phyloP scores from a whole-genome alignment of 2,888 invertebrate species.

The Itoplectis maculator region DNA sequence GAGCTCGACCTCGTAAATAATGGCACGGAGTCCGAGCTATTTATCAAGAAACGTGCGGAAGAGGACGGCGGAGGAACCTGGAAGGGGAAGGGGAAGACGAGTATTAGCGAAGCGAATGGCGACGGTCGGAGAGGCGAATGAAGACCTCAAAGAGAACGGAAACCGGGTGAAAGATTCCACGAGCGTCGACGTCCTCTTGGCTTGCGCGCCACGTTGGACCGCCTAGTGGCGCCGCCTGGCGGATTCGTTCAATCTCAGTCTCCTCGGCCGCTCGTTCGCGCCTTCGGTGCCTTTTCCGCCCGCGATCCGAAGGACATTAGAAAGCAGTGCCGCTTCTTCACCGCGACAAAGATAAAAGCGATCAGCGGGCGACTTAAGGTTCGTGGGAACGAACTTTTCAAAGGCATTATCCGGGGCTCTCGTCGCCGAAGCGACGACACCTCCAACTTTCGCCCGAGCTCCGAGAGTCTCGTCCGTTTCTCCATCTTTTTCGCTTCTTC shows the following conservation, averaged over 20 bases:
- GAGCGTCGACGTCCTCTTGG: conserved; percentile 5
- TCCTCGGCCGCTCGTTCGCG: conserved; percentile 15
- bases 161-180: background rate
- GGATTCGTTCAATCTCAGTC: conserved; percentile 18
- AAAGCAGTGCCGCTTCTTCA: conserved; percentile 28
- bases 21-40: conserved; percentile 31
- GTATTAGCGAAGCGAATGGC: conserved; percentile 9
- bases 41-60: conserved; percentile 29
- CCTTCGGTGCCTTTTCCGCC: conserved; percentile 14
- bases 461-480: conserved; percentile 12
- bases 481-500: conserved; percentile 6
- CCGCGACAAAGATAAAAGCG: conserved; percentile 46
- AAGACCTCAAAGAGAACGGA: conserved; percentile 37
- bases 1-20: conserved; percentile 32
- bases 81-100: background rate
- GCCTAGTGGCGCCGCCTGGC: too few species aligned
- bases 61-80: background rate
- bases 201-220: background rate
- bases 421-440: conserved; percentile 37
- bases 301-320: conserved; percentile 40
- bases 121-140: conserved; percentile 3
- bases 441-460: conserved; percentile 41
- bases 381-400: conserved; percentile 47
- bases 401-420: conserved; percentile 35
- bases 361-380: conserved; percentile 17